Conservation (phyloP, 1,140 invertebrate genomes). For the Coboldia fuscipes region DNA sequence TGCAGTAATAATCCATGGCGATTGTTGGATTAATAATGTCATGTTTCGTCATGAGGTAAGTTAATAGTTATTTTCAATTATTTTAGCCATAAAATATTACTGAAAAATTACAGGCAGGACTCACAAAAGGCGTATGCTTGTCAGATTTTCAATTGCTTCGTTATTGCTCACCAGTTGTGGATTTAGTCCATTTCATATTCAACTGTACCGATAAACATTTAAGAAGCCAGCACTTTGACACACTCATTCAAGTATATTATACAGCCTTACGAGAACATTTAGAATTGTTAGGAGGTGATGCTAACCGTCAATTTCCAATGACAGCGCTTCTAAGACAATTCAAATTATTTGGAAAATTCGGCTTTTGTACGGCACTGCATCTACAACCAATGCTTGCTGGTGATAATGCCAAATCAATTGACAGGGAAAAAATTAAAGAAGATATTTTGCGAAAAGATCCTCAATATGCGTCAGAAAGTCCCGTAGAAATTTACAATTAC, state of each 20-base stretch:
- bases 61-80: slow-evolving; percentile 4
- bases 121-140: slow-evolving; percentile 17
- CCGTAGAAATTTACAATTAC: not conserved
- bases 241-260: slow-evolving; percentile 29
- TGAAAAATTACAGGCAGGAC: slow-evolving; percentile 7
- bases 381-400: slow-evolving; percentile 10
- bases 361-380: slow-evolving; percentile 14
- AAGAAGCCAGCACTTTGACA: slow-evolving; percentile 21
- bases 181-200: slow-evolving; percentile 32
- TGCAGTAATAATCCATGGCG: slow-evolving; percentile 27
- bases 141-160: slow-evolving; percentile 30
- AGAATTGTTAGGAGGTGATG: slow-evolving; percentile 12
- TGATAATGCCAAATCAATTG: slow-evolving; percentile 6
- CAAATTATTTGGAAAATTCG: slow-evolving; percentile 15
- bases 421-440: not conserved
- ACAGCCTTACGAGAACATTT: slow-evolving; percentile 19
- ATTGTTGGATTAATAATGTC: slow-evolving; percentile 31
- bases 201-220: slow-evolving; percentile 25
- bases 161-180: slow-evolving; percentile 30
- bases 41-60: slow-evolving; percentile 22
- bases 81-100: slow-evolving; percentile 1
- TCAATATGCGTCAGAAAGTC: not conserved
- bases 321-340: slow-evolving; percentile 19
- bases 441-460: not conserved
- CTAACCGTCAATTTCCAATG: slow-evolving; percentile 24